Conservation (phyloP, 2,113 vertebrate genomes). For the Peromyscus polionotus region DNA sequence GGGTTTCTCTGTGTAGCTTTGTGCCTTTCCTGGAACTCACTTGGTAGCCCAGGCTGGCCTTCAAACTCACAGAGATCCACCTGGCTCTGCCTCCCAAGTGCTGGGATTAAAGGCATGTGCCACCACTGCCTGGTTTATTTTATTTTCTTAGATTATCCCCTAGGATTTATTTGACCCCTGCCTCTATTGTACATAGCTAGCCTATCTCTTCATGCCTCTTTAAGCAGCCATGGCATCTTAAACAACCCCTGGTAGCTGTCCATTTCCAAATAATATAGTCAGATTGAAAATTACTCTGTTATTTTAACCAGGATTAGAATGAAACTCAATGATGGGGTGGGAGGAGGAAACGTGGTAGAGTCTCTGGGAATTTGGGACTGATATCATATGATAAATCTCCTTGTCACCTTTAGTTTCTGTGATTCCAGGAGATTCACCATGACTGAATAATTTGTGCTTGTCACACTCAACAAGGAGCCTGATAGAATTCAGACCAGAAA, state of each 20-base stretch:
- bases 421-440: conserved; percentile 29
- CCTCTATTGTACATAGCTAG: not conserved
- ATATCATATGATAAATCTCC: conserved; percentile 37
- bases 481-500: conserved; percentile 36
- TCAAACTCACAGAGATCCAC: too few species aligned
- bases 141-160: conserved; percentile 13
- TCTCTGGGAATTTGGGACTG: conserved; percentile 17
- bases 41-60: too few species aligned
- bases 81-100: too few species aligned
- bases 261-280: not conserved
- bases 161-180: not conserved
- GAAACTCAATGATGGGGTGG: not conserved
- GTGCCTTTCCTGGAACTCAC: too few species aligned
- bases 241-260: not conserved
- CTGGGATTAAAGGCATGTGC: too few species aligned
- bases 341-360: not conserved
- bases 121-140: not conserved
- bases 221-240: not conserved
- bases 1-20: too few species aligned
- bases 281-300: not conserved
- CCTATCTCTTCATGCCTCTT: not conserved
- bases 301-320: conserved; percentile 49
- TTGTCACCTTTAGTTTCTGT: conserved; percentile 68
- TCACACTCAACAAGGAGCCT: conserved; percentile 49
- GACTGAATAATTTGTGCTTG: conserved; percentile 55